Evolutionary conservation across 2,797 vertebrate genomes (phyloP), one percentile per base, ranked within the genome.

Genomic region (Euthynnus affinis): DNA sequence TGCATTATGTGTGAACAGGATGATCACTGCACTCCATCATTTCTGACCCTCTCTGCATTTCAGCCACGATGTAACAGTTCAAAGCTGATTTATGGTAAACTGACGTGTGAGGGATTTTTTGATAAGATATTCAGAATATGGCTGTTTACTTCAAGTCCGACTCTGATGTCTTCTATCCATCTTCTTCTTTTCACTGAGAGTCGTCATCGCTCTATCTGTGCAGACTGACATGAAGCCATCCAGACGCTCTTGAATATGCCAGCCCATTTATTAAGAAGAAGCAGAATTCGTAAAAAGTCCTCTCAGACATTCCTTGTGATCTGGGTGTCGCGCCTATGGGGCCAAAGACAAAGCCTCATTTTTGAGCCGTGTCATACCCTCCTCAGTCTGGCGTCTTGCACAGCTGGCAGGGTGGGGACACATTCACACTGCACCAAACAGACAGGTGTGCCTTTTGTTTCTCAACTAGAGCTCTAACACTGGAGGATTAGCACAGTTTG

Each of bases 401-500:
- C 20, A 25, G 75, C n/a, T 53, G 23, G 25, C 57, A 61, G 85
- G 89, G 89, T 64, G 80, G 67, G 59, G 76, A 84, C 68, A 29
- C 22, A 9, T 13, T 20, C 17, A 13, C 56, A 12, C 51, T 58
- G 52, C 53, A n/a, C 1, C 44, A 4, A 52, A 37, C 22, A 76
- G 1, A 78, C 81, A 79, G 89, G 89, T 78, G 76, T 87, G 84
- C 9, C 76, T 46, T 82, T 68, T 86, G 51, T 82, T 73, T 59
- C 57, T 18, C 34, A 75, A 62, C 76, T 51, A 62, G 10, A 32
- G 23, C 20, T 62, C 20, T 77, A 6, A 55, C 40, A 25, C 22
- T 5, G 14, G 8, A 49, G 25, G 52, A 64, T 87, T 5, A 0
- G 25, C 14, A 67, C 25, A 70, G 25, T 25, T 63, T 55, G 29